Evolutionary conservation across 2,113 vertebrate species (phyloP), one percentile per base, ranked within the genome.

Genomic region (Eublepharis macularius): DNA sequence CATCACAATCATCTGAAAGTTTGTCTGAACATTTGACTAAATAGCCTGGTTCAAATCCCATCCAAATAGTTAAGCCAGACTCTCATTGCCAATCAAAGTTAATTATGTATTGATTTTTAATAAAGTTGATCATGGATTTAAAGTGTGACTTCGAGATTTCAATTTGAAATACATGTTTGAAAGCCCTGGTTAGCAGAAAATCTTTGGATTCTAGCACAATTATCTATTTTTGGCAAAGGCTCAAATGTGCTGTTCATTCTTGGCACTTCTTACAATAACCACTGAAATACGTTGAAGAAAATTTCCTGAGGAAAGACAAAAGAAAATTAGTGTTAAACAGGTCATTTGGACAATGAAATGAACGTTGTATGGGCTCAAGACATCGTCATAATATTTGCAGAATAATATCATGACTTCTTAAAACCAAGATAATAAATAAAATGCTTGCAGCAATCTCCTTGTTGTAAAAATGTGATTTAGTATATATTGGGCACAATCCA

Each of bases 371-470:
- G 24, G 24, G 57, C 70, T 87, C 16, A 80, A n/a, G 2, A 8
- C 57, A 14, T 65, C 84, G 41, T 4, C 69, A 81, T 81, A 84
- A 80, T n/a, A 84, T 16, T 0, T 4, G 80, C 17, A 91, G 49
- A 91, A 90, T 82, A 86, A 89, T 88, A 9, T 57, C 19, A 78
- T 32, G 1, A 66, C 86, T 91, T 91, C 77, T 90, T 85, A 81
- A 79, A 32, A 75, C 65, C 86, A 91, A 83, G 79, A 76, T 76
- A 24, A 76, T 82, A 86, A 84, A 45, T 54, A 80, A 81, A 87
- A 85, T 0, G 5, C 66, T 69, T 4, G 1, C 17, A 66, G 13
- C 60, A 84, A 65, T 80, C 72, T 34, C 32, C 39, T 83, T 70
- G 54, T 72, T 85, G 49, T 57, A 83, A 83, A 81, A 39, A 34